Percentiles rank a stretch among this genome's conserved stretches.
These are phyloP conservation scores for Mamestra configurata DNA, from an alignment of 1,140 invertebrate species.

Conservation along the genomic window DNA sequence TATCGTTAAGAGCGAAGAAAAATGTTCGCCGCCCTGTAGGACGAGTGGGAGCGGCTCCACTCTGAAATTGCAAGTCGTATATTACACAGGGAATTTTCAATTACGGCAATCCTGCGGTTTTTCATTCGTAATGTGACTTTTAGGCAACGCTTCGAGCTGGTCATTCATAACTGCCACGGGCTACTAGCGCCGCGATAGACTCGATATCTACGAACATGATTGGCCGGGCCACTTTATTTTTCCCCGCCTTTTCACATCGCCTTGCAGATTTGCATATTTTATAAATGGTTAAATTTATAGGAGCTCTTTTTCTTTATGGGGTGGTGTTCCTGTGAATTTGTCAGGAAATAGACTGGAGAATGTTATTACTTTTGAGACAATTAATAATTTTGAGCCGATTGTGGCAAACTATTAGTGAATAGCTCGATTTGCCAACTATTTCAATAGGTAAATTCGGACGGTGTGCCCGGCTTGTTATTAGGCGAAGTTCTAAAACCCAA, in stretches of 20 bases:
- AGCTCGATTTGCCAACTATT: background rate
- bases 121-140: conserved; percentile 87
- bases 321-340: background rate
- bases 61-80: conserved; percentile 85
- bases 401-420: background rate
- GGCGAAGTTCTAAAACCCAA: background rate
- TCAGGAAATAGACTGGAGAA: background rate
- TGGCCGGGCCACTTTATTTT: conserved; percentile 33
- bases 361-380: background rate
- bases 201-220: conserved; percentile 38
- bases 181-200: conserved; percentile 49
- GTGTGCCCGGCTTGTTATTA: no score
- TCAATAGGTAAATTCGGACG: background rate
- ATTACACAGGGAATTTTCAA: conserved; percentile 87
- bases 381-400: background rate
- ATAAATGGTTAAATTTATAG: conserved; percentile 1
- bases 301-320: background rate
- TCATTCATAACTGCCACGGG: conserved; percentile 78
- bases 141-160: conserved; percentile 75
- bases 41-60: conserved; percentile 63
- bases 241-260: background rate
- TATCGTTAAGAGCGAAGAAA: conserved; percentile 86
- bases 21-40: conserved; percentile 78
- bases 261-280: conserved; percentile 13
- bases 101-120: conserved; percentile 86